Base-by-base conservation (phyloP, 2,888 invertebrate species). In the Microdon myrmicae region DNA sequence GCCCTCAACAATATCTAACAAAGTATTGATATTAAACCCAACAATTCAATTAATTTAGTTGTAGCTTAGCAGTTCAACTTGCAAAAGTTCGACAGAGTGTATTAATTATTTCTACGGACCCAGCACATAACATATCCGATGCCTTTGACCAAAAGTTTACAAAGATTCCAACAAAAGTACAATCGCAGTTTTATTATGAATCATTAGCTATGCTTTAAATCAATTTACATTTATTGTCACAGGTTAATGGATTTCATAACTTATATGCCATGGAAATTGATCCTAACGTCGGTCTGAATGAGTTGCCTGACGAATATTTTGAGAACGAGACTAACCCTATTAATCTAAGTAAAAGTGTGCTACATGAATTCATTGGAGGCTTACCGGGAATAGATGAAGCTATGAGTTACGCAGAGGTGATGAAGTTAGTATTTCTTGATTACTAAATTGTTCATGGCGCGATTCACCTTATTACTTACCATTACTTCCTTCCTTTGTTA, bases 341-440 rank as follows among this genome's bases (percentile, higher is more conserved):
- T 81, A 85, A 87, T 71, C 82, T 90, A 45, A 88, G 92, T 72
- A 93, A 92, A 80, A 88, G 89, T 55, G 85, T 98, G 35, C 88
- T 98, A 84, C 93, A 95, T 80, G 98, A 98, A 80, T 88, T 99
- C 71, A 87, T 98, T 25, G 94, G 96, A 29, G 95, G 97, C 5
- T 92, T 99, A 75, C 99, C 99, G 39, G 99, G 99, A 28, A 98
- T 99, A 74, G 99, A 99, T 82, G 99, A 99, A 80, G 98, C 99
- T 14, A 98, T 99, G 94, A 97, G 97, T 77, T 99, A 98, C 81
- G 95, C 97, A 3, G 98, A 99, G 86, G 98, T 99, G 19, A 94
- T 95, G 90, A 94, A 92, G 89, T 89, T 78, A 60, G 67, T 67
- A 20, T 16, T 23, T n/a, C 10, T 29, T 7, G 17, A 37, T 39